Conservation (phyloP, 92 coral and sea anemone species). For the Phymanthus crucifer region DNA sequence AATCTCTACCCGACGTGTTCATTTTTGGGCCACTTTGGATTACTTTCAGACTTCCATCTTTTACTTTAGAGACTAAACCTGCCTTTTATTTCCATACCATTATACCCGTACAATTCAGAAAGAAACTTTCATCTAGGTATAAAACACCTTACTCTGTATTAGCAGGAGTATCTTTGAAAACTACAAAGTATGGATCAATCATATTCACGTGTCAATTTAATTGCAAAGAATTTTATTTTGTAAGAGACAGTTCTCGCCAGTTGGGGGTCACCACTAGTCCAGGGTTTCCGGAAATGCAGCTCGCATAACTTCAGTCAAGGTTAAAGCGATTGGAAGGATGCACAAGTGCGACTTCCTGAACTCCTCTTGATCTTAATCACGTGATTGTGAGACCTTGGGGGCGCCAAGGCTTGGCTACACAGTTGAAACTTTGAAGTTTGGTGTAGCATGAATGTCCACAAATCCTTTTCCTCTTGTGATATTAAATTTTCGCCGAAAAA, state of each 20-base stretch:
- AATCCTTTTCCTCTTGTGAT: no score
- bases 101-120: no score
- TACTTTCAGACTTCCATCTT: not conserved
- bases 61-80: not conserved
- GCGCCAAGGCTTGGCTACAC: no score
- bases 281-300: not conserved
- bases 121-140: no score
- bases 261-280: not conserved
- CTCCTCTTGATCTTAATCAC: not conserved
- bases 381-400: not conserved
- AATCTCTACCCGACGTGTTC: not conserved
- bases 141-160: no score
- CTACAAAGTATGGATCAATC: not conserved
- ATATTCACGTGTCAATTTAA: not conserved
- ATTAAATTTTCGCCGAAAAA: no score
- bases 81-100: no score
- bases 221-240: not conserved
- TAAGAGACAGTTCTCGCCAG: not conserved
- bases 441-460: not conserved
- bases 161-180: no score
- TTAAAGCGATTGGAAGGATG: not conserved
- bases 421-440: not conserved
- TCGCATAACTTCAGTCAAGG: not conserved
- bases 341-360: conserved; percentile 4
- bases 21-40: not conserved